Evolutionary conservation across 2,113 vertebrate species (phyloP), one percentile per base, ranked within the genome.

Genomic region (Oreochromis niloticus): DNA sequence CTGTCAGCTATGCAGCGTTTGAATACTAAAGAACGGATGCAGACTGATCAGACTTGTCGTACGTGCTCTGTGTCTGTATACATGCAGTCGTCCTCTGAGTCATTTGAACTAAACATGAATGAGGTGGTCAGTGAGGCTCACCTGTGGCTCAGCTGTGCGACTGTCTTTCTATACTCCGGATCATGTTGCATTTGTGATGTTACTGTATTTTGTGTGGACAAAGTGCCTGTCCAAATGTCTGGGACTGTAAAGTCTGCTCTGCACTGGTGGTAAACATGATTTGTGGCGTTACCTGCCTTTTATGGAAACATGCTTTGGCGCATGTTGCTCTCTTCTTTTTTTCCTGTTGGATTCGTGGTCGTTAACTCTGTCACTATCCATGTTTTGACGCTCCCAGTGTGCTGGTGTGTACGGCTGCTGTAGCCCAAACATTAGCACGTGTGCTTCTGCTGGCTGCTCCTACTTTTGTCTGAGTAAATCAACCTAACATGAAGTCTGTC

Each of bases 281-380:
- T 4, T 17, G 68, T 27, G 39, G 16, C 1, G 4, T 46, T 46
- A 17, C 39, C 57, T 46, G 22, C 34, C 68, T 73, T 27, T 73
- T 4, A 1, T 17, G 14, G 39, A 27, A 27, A 46, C 3, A 1
- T 9, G 56, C 22, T 30, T 30, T 14, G 13, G 27, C 14, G 0
- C 24, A 5, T 1, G 27, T 10, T 2, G 0, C 34, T 3, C 59
- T 7, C 32, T 1, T 66, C 6, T 4, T 39, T n/a, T 34, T 6
- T 66, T 39, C 32, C 59, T 14, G 36, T 43, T 71, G 66, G 39
- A 43, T 6, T 73, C 5, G 13, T 71, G 66, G n/a, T 46, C 12
- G 1, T 43, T 27, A 27, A 17, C 39, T 16, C 22, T 27, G 59
- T 10, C 13, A 4, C 22, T 27, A 32, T 63, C 32, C 17, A 11